phyloP scores from a whole-genome alignment of 1,140 invertebrate species.

The Antheraea mylitta region DNA sequence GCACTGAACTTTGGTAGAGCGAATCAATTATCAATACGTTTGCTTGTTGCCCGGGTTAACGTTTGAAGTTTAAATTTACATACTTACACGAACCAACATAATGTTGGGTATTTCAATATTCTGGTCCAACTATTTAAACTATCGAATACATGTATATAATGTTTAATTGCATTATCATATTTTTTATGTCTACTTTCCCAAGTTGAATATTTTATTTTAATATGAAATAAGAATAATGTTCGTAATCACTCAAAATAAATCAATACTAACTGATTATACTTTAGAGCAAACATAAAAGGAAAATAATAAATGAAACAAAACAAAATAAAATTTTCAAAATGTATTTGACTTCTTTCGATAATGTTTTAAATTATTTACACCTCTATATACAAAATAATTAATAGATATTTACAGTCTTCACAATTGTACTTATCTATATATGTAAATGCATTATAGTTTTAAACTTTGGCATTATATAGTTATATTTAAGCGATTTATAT shows the following conservation, averaged over 20 bases:
- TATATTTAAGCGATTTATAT: conserved; percentile 45
- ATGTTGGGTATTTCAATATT: not conserved
- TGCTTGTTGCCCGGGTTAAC: conserved; percentile 27
- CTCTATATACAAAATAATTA: conserved; percentile 14
- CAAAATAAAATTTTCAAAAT: conserved; percentile 59
- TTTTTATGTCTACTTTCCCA: not conserved
- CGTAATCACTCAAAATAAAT: not conserved
- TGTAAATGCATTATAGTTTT: conserved; percentile 45
- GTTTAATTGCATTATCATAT: not conserved
- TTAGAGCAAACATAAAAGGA: not conserved
- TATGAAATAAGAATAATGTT: not conserved
- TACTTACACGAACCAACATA: not conserved
- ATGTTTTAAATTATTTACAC: conserved; percentile 33
- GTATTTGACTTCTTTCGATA: conserved; percentile 56
- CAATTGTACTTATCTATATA: conserved; percentile 58
- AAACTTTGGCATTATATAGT: conserved; percentile 75
- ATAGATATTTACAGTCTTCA: conserved; percentile 22
- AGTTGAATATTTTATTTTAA: not conserved
- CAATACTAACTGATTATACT: not conserved
- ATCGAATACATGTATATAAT: too few species aligned
- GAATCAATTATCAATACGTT: conserved; percentile 36
- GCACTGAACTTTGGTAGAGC: conserved; percentile 24
- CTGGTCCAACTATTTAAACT: too few species aligned
- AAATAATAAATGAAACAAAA: conserved; percentile 36
- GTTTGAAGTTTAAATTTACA: not conserved